Evolutionary conservation across 2,113 vertebrate species (phyloP).

Genomic region (Xiphophorus hellerii): DNA sequence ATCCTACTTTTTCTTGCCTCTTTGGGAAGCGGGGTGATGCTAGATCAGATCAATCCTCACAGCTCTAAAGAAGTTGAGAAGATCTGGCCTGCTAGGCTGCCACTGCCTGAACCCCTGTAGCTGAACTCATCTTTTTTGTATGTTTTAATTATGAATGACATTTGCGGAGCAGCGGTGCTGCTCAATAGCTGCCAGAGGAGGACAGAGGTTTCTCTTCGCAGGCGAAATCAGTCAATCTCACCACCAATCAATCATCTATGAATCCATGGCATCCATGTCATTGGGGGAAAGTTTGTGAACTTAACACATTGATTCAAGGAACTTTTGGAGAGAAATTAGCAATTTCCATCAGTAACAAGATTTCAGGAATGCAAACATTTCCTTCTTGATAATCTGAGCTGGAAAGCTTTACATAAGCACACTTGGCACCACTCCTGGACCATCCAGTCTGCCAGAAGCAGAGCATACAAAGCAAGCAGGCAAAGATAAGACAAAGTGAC

Average conservation of each 20-base stretch:
- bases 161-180: conserved; percentile 49
- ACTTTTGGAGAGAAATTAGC: background rate
- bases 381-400: conserved; percentile 31
- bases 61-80: conserved; percentile 29
- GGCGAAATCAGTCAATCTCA: conserved; percentile 32
- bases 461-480: conserved; percentile 44
- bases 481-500: conserved; percentile 63
- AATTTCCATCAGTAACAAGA: background rate
- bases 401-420: conserved; percentile 52
- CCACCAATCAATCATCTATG: conserved; percentile 42
- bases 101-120: conserved; percentile 31
- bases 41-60: conserved; percentile 49
- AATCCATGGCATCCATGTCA: background rate
- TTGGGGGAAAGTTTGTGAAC: background rate
- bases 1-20: background rate
- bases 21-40: background rate
- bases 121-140: conserved; percentile 43
- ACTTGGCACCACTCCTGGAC: conserved; percentile 46
- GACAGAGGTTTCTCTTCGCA: conserved; percentile 20
- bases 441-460: conserved; percentile 41
- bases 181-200: conserved; percentile 36
- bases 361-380: conserved; percentile 26
- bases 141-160: conserved; percentile 65
- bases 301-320: conserved; percentile 10
- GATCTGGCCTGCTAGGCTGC: conserved; percentile 21